These are phyloP conservation scores for Bradysia coprophila DNA, from an alignment of 1,140 invertebrate genomes.

Conservation along the genomic window DNA sequence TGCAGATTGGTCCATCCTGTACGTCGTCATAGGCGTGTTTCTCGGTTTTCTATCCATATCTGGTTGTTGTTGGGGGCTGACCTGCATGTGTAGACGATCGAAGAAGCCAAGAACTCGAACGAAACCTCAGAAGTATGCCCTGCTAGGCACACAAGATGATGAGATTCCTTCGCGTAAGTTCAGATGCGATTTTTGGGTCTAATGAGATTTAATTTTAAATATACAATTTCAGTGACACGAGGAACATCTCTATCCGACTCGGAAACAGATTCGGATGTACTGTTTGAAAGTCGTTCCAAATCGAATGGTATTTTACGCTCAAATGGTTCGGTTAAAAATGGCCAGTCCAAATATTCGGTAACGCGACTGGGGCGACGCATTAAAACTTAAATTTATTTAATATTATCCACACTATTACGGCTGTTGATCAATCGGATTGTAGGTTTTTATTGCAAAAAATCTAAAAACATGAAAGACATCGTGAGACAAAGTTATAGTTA, in stretches of 20 bases:
- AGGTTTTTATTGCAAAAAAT: too few relatives aligned
- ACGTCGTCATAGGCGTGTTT: conserved; percentile 59
- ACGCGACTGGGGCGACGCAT: conserved; percentile 30
- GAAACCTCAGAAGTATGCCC: conserved; percentile 34
- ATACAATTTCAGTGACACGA: conserved; percentile 17
- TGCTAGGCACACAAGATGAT: conserved; percentile 38
- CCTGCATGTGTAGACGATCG: conserved; percentile 43
- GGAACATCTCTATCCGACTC: conserved; percentile 47
- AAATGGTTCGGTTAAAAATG: conserved; percentile 12
- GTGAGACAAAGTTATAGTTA: too few relatives aligned
- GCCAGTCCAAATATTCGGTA: conserved; percentile 27
- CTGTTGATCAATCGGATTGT: too few relatives aligned
- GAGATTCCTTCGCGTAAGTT: conserved; percentile 28
- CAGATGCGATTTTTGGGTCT: neutral
- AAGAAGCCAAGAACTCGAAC: conserved; percentile 23
- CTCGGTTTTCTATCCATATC: conserved; percentile 40
- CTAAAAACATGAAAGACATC: too few relatives aligned
- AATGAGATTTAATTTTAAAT: neutral
- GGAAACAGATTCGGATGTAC: conserved; percentile 53
- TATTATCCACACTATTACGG: too few relatives aligned
- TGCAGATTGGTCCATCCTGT: conserved; percentile 74
- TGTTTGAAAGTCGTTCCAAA: conserved; percentile 40
- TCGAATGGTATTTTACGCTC: conserved; percentile 29
- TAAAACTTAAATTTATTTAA: conserved; percentile 24
- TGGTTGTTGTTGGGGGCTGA: conserved; percentile 45